Conservation (phyloP, 2,113 vertebrate species). For the Oxyura jamaicensis region DNA sequence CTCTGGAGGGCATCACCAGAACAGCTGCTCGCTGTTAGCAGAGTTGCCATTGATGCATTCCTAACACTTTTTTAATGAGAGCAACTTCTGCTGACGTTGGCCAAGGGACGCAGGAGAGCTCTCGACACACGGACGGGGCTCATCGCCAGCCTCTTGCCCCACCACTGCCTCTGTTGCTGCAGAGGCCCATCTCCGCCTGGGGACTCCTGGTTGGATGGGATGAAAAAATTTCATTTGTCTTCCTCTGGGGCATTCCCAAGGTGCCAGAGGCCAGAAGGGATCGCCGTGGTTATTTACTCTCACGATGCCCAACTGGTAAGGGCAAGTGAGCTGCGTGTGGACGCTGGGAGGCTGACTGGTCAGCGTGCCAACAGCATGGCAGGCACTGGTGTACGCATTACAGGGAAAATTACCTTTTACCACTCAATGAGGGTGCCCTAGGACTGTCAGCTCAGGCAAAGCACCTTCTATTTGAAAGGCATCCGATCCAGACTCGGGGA, state of each 20-base stretch:
- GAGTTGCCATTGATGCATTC: conserved; percentile 23
- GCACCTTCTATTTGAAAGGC: neutral
- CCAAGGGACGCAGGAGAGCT: neutral
- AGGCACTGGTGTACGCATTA: neutral
- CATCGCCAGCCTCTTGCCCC: neutral
- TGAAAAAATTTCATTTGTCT: neutral
- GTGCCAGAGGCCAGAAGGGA: neutral
- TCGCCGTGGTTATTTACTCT: rapidly evolving
- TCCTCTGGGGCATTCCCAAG: neutral
- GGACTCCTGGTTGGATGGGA: neutral
- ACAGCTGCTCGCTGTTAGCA: conserved; percentile 18
- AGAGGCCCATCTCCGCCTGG: neutral
- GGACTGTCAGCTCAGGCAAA: neutral
- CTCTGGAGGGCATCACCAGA: conserved; percentile 19
- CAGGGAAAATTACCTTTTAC: too few relatives aligned
- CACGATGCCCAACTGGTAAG: neutral
- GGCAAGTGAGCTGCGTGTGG: neutral
- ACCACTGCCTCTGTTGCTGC: neutral
- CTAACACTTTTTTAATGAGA: neutral
- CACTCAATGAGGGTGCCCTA: neutral
- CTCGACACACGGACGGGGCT: rapidly evolving
- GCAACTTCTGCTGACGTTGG: rapidly evolving
- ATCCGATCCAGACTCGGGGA: neutral
- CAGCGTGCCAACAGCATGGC: rapidly evolving
- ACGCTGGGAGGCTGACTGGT: neutral